Conservation (phyloP, 2,113 vertebrate genomes). For the Neomonachus schauinslandi region DNA sequence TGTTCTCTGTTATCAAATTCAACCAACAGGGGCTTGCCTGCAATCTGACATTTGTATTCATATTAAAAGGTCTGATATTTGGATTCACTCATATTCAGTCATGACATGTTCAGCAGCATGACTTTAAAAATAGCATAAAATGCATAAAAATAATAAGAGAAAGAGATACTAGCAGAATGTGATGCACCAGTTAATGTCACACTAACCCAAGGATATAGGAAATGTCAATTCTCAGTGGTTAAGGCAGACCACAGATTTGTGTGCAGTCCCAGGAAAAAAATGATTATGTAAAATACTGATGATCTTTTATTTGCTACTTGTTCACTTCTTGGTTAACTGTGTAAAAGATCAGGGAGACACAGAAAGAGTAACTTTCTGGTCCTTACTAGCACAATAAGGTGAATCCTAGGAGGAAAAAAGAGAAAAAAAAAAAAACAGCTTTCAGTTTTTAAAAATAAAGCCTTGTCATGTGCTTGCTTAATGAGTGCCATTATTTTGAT, state of each 20-base stretch:
- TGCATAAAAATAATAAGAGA: conserved; percentile 70
- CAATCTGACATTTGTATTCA: conserved; percentile 72
- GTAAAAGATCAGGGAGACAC: conserved; percentile 8
- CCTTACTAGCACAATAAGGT: background rate
- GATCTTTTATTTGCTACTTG: conserved; percentile 56
- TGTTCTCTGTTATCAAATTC: conserved; percentile 48
- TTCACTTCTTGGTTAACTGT: conserved; percentile 51
- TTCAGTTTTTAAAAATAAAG: background rate
- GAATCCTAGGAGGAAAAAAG: background rate
- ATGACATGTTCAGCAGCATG: conserved; percentile 69
- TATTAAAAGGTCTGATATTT: conserved; percentile 75
- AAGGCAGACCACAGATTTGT: conserved; percentile 6
- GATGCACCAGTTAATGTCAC: conserved; percentile 72
- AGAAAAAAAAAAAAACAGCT: background rate
- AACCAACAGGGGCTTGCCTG: conserved; percentile 31
- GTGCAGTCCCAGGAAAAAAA: conserved; percentile 38
- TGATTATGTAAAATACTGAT: conserved; percentile 49
- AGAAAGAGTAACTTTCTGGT: background rate
- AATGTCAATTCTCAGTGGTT: conserved; percentile 74
- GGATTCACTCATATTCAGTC: conserved; percentile 67
- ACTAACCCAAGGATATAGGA: conserved; percentile 51
- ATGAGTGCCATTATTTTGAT: conserved; percentile 18
- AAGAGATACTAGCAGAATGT: conserved; percentile 60
- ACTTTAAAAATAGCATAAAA: conserved; percentile 76
- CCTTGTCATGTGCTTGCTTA: background rate